A percentile compares a stretch with the other conserved stretches of the same genome.
phyloP scores from a whole-genome alignment of 2,888 invertebrate genomes.

The Tetramorium bicarinatum region DNA sequence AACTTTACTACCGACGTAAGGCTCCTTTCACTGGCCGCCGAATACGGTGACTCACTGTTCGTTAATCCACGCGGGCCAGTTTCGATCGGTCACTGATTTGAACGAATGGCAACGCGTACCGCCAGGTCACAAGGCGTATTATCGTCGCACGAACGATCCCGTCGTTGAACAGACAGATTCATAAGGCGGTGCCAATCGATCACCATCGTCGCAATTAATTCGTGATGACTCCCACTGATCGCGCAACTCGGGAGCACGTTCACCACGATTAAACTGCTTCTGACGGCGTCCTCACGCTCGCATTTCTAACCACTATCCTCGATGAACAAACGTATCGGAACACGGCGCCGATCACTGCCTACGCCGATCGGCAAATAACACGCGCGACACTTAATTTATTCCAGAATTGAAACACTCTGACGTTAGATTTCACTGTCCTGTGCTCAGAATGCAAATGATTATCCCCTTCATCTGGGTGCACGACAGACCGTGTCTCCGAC shows the following conservation, averaged over 20 bases:
- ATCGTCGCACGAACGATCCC: conserved; percentile 30
- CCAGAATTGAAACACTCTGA: neutral
- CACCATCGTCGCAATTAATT: conserved; percentile 31
- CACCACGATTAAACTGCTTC: conserved; percentile 15
- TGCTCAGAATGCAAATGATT: neutral
- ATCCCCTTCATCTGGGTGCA: neutral
- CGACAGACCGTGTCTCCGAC: neutral
- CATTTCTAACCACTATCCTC: conserved; percentile 16
- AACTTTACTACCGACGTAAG: neutral
- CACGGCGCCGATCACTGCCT: conserved; percentile 14
- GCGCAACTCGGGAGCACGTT: conserved; percentile 11
- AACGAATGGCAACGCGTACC: neutral
- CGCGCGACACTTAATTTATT: conserved; percentile 33
- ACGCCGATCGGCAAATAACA: conserved; percentile 13
- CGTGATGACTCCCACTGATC: conserved; percentile 11
- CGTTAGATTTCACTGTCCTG: neutral
- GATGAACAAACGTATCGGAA: neutral
- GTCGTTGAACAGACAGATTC: neutral
- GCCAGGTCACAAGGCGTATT: conserved; percentile 21
- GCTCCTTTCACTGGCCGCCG: conserved; percentile 43
- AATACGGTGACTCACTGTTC: conserved; percentile 48
- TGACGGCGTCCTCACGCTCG: conserved; percentile 25
- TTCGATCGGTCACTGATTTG: conserved; percentile 32
- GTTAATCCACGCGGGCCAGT: conserved; percentile 45
- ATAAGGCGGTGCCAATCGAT: conserved; percentile 1